Conservation (phyloP, 2,113 vertebrate genomes). For the Bagarius yarrelli region DNA sequence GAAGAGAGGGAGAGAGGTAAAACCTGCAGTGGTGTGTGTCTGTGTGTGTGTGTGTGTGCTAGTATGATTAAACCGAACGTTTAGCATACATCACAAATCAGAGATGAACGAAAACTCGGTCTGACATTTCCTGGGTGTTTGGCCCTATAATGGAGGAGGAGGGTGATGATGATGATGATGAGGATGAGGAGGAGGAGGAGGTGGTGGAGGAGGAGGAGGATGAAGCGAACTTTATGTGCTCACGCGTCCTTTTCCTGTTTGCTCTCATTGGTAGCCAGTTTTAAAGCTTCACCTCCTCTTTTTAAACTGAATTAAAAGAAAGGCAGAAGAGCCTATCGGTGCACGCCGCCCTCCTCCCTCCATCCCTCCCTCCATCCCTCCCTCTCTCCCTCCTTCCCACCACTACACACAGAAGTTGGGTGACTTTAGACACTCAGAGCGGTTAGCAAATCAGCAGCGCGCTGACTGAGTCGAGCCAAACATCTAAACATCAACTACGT, state of each 20-base stretch:
- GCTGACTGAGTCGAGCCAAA: conserved; percentile 67
- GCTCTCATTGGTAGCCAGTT: conserved; percentile 74
- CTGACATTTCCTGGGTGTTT: conserved; percentile 49
- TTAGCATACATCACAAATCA: conserved; percentile 42
- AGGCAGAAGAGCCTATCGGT: conserved; percentile 80
- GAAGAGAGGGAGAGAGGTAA: too few relatives aligned
- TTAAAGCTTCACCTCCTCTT: conserved; percentile 72
- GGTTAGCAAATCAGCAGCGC: conserved; percentile 65
- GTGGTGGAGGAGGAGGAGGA: neutral
- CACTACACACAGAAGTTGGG: conserved; percentile 72
- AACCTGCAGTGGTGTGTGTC: too few relatives aligned
- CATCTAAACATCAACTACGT: conserved; percentile 46
- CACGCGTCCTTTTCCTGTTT: conserved; percentile 45
- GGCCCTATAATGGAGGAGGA: conserved; percentile 23
- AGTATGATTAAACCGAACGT: conserved; percentile 13
- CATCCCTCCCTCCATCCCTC: conserved; percentile 61
- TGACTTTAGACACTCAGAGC: conserved; percentile 82
- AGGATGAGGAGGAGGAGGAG: neutral
- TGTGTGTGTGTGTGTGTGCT: conserved; percentile 10
- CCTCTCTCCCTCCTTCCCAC: conserved; percentile 63
- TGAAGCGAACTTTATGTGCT: conserved; percentile 43
- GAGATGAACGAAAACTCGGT: conserved; percentile 42
- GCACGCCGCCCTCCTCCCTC: conserved; percentile 59
- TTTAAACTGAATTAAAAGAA: conserved; percentile 83
- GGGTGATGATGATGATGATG: neutral